A percentile compares a stretch with the other conserved stretches of the same genome.
Evolutionary conservation across 1,140 invertebrate species (phyloP).

Genomic region (Panagrolaimus sp.): DNA sequence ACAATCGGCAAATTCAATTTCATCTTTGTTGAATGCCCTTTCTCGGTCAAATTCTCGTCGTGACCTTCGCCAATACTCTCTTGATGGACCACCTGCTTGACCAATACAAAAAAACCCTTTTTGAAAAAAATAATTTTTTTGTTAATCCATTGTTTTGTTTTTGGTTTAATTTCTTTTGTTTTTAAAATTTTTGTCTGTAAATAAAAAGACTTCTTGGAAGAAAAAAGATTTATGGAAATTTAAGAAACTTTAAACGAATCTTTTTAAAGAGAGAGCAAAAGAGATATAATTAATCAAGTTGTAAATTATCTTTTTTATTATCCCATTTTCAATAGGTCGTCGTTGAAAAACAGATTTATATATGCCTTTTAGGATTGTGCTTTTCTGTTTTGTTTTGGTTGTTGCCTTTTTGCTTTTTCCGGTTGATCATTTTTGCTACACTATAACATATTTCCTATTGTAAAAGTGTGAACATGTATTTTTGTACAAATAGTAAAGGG

Average conservation of each 20-base stretch:
- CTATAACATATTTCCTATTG: too few species aligned
- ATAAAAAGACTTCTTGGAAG: neutral
- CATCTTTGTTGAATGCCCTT: slow-evolving; percentile 43
- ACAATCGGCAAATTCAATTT: slow-evolving; percentile 50
- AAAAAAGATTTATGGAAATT: neutral
- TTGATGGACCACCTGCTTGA: slow-evolving; percentile 12
- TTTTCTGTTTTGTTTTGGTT: too few species aligned
- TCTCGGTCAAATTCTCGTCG: slow-evolving; percentile 47
- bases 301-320: too few species aligned
- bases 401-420: too few species aligned
- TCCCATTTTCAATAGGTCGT: too few species aligned
- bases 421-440: too few species aligned
- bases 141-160: neutral
- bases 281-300: too few species aligned
- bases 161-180: neutral
- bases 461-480: too few species aligned
- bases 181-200: neutral
- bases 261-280: neutral
- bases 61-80: slow-evolving; percentile 27
- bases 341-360: too few species aligned
- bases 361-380: too few species aligned
- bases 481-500: too few species aligned
- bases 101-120: neutral
- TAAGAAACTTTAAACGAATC: neutral
- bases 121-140: too few species aligned